Base-by-base conservation (phyloP, 1,140 invertebrate species). In the Eurytemora carolleeae region DNA sequence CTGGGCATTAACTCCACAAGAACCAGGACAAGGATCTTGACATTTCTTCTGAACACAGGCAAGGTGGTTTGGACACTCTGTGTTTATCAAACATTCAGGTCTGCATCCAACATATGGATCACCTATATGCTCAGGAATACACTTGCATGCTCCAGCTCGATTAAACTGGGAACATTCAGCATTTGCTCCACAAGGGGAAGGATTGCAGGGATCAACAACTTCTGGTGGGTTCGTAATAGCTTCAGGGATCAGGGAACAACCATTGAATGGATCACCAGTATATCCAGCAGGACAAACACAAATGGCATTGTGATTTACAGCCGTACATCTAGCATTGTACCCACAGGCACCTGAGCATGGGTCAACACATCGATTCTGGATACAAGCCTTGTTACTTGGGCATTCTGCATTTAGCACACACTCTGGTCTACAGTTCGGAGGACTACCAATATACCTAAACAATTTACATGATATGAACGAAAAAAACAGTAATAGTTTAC, bases 101-200 rank as follows among this genome's bases (percentile, higher is more conserved):
- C 81, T 75, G 67, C 15, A 19, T 16, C 23, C 12, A n/a, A 17
- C 2, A 17, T 81, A 84, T 63, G 85, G 83, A 78, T 73, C 73
- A 31, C 82, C 82, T 61, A 78, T 71, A 67, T 77, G 84, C 56
- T 75, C 77, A 53, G 69, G 70, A 26, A 79, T 71, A 67, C 82
- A 84, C 31, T 77, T 76, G 67, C 82, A 84, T 25, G 80, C 74
- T 17, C 77, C 67, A n/a, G 63, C 55, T 67, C 86, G 82, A 65
- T 81, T 81, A 12, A 82, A 78, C 53, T 71, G 72, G 65, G 74
- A 76, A 67, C 85, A 87, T 56, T 82, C 71, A 15, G 83, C 79
- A 71, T 87, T 86, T 15, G 83, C 80, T 53, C 85, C 85, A 71
- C 85, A 87, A 1, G 84, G 82, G n/a, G 81, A 81, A n/a, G 54